A percentile compares a stretch with the other conserved stretches of the same genome.
phyloP scores from a whole-genome alignment of 2,113 vertebrate species.

The Poeciliopsis turrubarensis region DNA sequence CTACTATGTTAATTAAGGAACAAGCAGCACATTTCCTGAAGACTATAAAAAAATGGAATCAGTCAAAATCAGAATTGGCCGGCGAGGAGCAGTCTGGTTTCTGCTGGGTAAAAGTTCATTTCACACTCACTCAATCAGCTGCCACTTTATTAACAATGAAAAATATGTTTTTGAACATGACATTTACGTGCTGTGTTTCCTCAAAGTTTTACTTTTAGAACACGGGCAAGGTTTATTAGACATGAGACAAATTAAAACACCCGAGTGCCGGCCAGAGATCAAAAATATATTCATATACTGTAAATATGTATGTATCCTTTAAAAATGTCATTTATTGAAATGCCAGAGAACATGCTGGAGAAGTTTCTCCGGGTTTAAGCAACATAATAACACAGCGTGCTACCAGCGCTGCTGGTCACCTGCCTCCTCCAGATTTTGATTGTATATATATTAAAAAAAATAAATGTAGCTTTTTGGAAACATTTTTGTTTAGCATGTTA shows the following conservation, averaged over 20 bases:
- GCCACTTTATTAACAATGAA: too few relatives aligned
- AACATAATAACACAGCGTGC: neutral
- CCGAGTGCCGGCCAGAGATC: neutral
- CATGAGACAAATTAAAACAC: slow-evolving; percentile 10
- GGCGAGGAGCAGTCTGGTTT: too few relatives aligned
- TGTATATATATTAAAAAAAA: neutral
- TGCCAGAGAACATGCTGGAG: too few relatives aligned
- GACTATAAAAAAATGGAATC: neutral
- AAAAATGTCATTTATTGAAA: too few relatives aligned
- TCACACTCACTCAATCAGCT: neutral
- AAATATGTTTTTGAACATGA: neutral
- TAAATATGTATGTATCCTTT: too few relatives aligned
- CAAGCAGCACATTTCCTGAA: neutral
- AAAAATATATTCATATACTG: too few relatives aligned
- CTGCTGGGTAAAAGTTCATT: neutral
- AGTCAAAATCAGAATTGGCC: too few relatives aligned
- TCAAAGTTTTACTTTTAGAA: neutral
- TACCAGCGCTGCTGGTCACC: neutral
- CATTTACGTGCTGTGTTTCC: neutral
- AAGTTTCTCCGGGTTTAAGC: neutral
- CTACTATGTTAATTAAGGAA: neutral
- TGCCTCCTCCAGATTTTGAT: neutral
- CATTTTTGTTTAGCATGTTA: neutral
- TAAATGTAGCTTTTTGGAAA: neutral
- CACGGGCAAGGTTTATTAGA: neutral